Base-by-base conservation (phyloP, 1,140 invertebrate species). In the Mylabris phalerata region DNA sequence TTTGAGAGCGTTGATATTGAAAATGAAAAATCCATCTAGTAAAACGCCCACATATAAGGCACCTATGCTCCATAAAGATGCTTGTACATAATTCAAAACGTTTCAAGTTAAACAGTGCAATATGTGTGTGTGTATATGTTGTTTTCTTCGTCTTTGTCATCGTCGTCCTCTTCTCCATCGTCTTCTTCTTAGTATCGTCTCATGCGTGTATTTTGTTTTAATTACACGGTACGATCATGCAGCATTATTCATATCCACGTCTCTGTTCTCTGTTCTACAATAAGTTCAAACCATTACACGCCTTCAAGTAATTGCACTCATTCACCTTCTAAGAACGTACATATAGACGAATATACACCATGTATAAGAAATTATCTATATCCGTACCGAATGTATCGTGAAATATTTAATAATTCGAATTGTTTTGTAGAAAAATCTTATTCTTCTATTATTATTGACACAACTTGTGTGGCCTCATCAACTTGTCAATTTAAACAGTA, bases 191-290 rank as follows among this genome's bases (percentile, higher is more conserved):
- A 45, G 49, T 54, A 51, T 47, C 42, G 49, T 52, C 40, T 44
- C 57, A 57, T 66, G 62, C 64, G 64, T 65, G 62, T 57, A 64
- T 66, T 67, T 66, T 64, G 64, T 67, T 66, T 67, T 67, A 67
- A 67, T 67, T 67, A 67, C 66, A 67, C 64, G 66, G 46, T 62
- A 62, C 50, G 59, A 66, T 64, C 64, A 61, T 43, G 59, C 57
- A 58, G 64, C 64, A 66, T 67, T 67, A 67, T 67, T 67, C 66
- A 67, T 65, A 58, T 65, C 46, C 66, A 67, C 66, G 66, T 67
- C 59, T 59, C 32, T 32, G 32, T 7, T 32, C 32, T 57, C 61
- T 51, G 55, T 62, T 61, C 63, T 57, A 63, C 66, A 67, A 67
- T 64, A 64, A 65, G 65, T 65, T 63, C 60, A 54, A 32, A 32